Base-by-base conservation (phyloP, 2,797 vertebrate species). In the Typhlichthys subterraneus region DNA sequence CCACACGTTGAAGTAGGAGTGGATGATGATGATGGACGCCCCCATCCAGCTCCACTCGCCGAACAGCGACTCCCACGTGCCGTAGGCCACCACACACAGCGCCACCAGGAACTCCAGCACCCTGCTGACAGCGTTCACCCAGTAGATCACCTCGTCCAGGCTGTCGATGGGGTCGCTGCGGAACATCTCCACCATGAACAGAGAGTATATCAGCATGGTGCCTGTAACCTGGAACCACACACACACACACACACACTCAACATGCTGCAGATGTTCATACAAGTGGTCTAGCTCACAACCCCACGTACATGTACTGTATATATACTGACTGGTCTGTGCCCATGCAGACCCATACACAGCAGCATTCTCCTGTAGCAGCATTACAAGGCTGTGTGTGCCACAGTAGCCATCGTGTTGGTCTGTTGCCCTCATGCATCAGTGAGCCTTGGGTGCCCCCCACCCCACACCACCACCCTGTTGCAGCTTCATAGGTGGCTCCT, bases 1-100 rank as follows among this genome's bases (percentile, higher is more conserved):
- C 95, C 95, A 96, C 1, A 96, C 94, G 12, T 96, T 96, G 86
- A 94, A 95, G 85, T 96, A 96, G 0, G 94, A 95, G 82, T 96
- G 95, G 82, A 96, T 90, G 79, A 95, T 91, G 53, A 96, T 94
- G 76, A 96, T 92, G 0, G 93, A 95, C 61, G 94, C 94, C 0
- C 94, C 95, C 93, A 95, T 90, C 95, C 95, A 96, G 83, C 94
- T 96, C 95, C 95, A 96, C 75, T 96, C 94, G 0, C 95, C 95
- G 0, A 94, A 91, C 61, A 95, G 80, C 0, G 94, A 95, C 87
- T 96, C 95, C 94, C 93, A 94, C 10, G 91, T 88, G 17, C 95
- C 95, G 1, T 95, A 96, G 0, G 89, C 94, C 78, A 96, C 95
- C 68, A 96, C 95, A 1, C 94, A 94, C 9, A 96, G 72, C 0